Conservation (phyloP, 2,797 vertebrate species). For the Crypturellus tataupa region DNA sequence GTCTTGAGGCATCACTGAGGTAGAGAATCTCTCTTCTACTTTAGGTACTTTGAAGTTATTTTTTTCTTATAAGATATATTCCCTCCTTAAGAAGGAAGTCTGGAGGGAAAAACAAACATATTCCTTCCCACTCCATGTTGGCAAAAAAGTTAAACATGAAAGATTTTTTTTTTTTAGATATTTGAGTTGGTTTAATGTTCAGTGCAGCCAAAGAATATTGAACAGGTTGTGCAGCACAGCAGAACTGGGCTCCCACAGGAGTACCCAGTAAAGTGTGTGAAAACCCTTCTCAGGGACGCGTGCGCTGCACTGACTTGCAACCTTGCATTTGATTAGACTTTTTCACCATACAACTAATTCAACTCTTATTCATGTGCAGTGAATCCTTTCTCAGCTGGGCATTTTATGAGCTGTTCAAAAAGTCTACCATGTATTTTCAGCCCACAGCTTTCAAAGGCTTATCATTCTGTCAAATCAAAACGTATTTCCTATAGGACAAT, state of each 20-base stretch:
- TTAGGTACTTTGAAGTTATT: not conserved
- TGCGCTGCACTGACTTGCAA: not conserved
- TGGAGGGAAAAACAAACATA: not conserved
- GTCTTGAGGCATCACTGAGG: not conserved
- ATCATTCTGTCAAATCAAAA: conserved; percentile 42
- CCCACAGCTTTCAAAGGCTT: conserved; percentile 45
- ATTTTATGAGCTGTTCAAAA: conserved; percentile 25
- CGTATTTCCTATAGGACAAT: conserved; percentile 3
- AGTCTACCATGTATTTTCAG: conserved; percentile 22
- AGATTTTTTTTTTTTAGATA: not conserved
- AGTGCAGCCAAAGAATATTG: not conserved
- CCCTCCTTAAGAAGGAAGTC: not conserved
- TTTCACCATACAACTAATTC: conserved; percentile 52
- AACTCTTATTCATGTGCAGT: conserved; percentile 28
- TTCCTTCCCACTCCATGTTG: rapidly evolving
- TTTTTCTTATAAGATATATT: not conserved
- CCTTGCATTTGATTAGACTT: not conserved
- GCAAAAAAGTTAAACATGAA: not conserved
- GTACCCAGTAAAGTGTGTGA: not conserved
- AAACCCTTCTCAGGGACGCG: not conserved
- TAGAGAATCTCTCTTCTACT: not conserved
- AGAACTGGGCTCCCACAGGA: not conserved
- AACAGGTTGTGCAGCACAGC: not conserved
- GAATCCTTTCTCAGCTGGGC: conserved; percentile 17
- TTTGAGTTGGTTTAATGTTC: not conserved